These are phyloP conservation scores for Eupithecia exiguata DNA, from an alignment of 2,888 invertebrate genomes.

Conservation along the genomic window DNA sequence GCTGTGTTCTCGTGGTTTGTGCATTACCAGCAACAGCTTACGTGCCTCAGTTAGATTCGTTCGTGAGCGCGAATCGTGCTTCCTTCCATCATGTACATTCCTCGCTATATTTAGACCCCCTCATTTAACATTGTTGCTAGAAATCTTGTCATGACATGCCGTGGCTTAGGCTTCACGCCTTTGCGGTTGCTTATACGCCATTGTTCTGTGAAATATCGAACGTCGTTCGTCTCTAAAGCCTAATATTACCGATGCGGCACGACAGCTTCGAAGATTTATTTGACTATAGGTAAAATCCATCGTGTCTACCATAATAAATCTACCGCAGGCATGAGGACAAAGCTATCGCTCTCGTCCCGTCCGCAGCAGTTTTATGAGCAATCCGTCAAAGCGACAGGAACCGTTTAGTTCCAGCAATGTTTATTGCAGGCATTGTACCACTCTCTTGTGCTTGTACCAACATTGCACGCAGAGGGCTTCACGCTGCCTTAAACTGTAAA, in stretches of 20 bases:
- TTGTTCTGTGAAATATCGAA: conserved; percentile 39
- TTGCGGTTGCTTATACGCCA: conserved; percentile 41
- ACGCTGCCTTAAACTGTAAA: conserved; percentile 57
- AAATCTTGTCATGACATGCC: conserved; percentile 38
- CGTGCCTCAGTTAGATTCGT: conserved; percentile 42
- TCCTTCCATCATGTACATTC: conserved; percentile 45
- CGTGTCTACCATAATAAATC: conserved; percentile 53
- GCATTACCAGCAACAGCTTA: conserved; percentile 35
- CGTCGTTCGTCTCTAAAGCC: conserved; percentile 31
- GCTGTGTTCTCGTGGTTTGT: conserved; percentile 40
- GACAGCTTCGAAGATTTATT: conserved; percentile 52
- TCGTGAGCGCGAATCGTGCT: conserved; percentile 46
- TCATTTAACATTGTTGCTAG: conserved; percentile 44
- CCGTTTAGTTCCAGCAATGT: conserved; percentile 74
- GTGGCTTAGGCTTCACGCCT: conserved; percentile 38
- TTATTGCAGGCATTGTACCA: conserved; percentile 69
- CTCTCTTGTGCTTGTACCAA: conserved; percentile 38
- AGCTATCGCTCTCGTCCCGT: conserved; percentile 53
- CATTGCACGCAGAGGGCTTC: conserved; percentile 44
- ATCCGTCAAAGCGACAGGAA: conserved; percentile 68
- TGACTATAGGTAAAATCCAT: conserved; percentile 60
- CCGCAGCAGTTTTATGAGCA: conserved; percentile 63
- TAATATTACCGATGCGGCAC: conserved; percentile 47
- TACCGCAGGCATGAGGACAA: conserved; percentile 56
- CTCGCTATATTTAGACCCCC: conserved; percentile 45